Evolutionary conservation across 2,888 invertebrate species (phyloP), one percentile per base, ranked within the genome.

Genomic region (Cheilosia impressa): DNA sequence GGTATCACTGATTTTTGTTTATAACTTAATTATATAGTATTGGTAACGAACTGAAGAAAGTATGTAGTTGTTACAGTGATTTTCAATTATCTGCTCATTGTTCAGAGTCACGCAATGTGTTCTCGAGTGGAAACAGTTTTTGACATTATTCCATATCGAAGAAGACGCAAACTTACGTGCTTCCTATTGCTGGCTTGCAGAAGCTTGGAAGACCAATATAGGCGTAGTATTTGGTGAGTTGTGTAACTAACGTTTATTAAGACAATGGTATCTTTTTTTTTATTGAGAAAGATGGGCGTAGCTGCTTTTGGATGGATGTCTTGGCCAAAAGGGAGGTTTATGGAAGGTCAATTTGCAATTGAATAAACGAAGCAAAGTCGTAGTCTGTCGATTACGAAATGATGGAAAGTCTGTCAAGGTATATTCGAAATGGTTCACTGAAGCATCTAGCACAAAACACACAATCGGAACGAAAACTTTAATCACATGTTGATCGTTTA

Each of bases 31-130:
- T 66, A 24, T 6, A 52, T 13, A 22, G 71, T 60, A 65, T 55
- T 69, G 2, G 43, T 63, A 57, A 24, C 52, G 57, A 19, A 50
- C 19, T 71, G 60, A 81, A 63, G 76, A 81, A 71, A 76, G 77
- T 58, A 38, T 38, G 4, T 10, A 76, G 65, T 60, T 60, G 27
- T 71, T 71, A 68, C 78, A 78, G 68, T 78, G 77, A 72, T 72
- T 76, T 65, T 55, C 57, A 73, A 73, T 73, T 80, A 62, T 81
- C 38, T 38, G 38, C 45, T 41, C 65, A 41, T 75, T 69, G 19
- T 60, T 24, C 31, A 47, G 38, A 78, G 83, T 52, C 83, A 83
- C 66, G 82, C 77, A 60, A 82, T 82, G 83, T 78, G 83, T 62
- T 83, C 68, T 78, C 83, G 63, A 78, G 78, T 63, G 73, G 78